Base-by-base conservation (phyloP, 1,140 invertebrate genomes). In the Latrodectus geometricus region DNA sequence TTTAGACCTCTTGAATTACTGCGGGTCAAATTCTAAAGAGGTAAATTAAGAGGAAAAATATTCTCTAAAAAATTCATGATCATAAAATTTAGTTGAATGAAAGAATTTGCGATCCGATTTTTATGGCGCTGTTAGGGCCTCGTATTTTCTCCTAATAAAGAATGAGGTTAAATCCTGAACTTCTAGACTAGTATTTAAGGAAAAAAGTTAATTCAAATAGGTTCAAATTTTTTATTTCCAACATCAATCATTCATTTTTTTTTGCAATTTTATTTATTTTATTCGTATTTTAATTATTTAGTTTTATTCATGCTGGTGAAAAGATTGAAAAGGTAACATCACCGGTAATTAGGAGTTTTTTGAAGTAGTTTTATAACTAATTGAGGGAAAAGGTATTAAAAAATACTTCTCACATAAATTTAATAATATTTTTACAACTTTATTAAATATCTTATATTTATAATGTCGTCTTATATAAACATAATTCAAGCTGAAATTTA, bases 31-130 rank as follows among this genome's bases (percentile, higher is more conserved):
- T 49, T 79, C 48, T n/a, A 68, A 23, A 68, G 65, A 79, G 65
- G 65, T 50, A 79, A 79, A 68, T 68, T 79, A 79, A 79, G 77
- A 56, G 77, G 77, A 79, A 79, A 79, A 70, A 79, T 79, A 17
- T 17, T 61, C 56, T 79, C 65, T 79, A 79, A 35, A 79, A 79
- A 61, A 35, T 4, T 49, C 35, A 54, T 61, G 54, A 78, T 56
- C 65, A 78, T 56, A 15, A 17, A 76, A 35, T 35, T 35, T 35
- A 35, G 35, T 35, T 76, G 54, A 15, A 50, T 20, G n/a, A 21
- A 48, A 21, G 52, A 56, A 76, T 56, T 76, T 76, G n/a, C 49
- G 48, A n/a, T 20, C 20, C 74, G 9, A 61, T 50, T 74, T 76
- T 76, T 76, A 76, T 56, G 52, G 54, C 52, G 14, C 9, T 11